Percentiles rank a stretch among this genome's conserved stretches.
These are phyloP conservation scores for Cephalopterus ornatus DNA, from an alignment of 2,113 vertebrate species.

Conservation along the genomic window DNA sequence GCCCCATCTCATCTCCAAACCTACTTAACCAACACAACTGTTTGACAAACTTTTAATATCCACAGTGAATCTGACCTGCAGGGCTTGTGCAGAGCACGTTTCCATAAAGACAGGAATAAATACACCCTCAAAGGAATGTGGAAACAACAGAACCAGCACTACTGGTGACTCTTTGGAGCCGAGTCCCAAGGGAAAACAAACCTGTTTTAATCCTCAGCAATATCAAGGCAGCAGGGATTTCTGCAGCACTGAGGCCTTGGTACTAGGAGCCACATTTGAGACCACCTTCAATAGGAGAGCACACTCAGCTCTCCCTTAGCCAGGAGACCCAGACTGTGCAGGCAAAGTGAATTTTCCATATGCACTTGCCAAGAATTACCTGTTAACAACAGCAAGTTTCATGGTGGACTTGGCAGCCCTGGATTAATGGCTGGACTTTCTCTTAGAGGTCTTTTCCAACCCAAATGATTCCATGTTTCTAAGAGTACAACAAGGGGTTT, in stretches of 20 bases:
- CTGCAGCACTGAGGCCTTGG: not conserved
- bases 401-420: not conserved
- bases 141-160: not conserved
- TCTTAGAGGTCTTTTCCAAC: not conserved
- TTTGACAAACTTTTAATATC: not conserved
- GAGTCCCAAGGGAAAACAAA: not conserved
- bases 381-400: not conserved
- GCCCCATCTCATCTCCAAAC: not conserved
- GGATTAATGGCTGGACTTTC: not conserved
- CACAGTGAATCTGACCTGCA: not conserved
- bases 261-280: not conserved
- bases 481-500: not conserved
- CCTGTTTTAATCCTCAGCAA: not conserved
- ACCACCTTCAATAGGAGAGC: not conserved
- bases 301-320: not conserved
- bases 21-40: not conserved
- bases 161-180: not conserved
- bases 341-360: accelerated
- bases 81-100: not conserved
- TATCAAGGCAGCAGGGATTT: not conserved
- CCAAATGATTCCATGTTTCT: not conserved
- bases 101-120: not conserved
- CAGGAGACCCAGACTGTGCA: not conserved
- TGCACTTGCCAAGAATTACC: not conserved
- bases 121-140: not conserved